A percentile compares a stretch with the other conserved stretches of the same genome.
These are phyloP conservation scores for Unio delphinus DNA, from an alignment of 2,888 invertebrate genomes.

Conservation along the genomic window DNA sequence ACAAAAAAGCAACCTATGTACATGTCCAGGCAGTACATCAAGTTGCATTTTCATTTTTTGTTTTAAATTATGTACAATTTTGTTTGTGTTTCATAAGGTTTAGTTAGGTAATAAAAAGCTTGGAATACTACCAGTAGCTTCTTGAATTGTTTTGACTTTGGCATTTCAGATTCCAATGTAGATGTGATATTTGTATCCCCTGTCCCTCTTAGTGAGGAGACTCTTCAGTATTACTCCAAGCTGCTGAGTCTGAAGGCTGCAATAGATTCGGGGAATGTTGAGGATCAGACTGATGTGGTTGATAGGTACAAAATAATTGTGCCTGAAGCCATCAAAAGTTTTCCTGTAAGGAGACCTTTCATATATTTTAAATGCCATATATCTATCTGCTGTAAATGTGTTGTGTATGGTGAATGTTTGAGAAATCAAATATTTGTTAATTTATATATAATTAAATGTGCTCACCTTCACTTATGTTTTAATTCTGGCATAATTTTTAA, in stretches of 20 bases:
- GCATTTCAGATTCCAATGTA: constrained; percentile 68
- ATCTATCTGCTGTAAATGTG: too few species aligned
- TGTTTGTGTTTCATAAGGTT: background rate
- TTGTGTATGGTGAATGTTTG: too few species aligned
- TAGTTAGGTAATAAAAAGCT: background rate
- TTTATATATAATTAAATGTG: too few species aligned
- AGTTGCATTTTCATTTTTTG: too few species aligned
- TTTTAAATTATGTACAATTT: too few species aligned
- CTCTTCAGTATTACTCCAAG: constrained; percentile 70
- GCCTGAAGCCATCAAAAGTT: constrained; percentile 70
- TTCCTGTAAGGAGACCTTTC: constrained; percentile 63
- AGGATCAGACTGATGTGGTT: constrained; percentile 62
- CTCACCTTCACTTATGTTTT: too few species aligned
- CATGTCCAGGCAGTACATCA: too few species aligned
- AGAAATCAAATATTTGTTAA: too few species aligned
- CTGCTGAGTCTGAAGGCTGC: constrained; percentile 68
- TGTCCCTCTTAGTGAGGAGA: constrained; percentile 70
- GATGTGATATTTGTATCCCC: constrained; percentile 71
- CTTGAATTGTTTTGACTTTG: background rate
- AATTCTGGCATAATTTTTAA: too few species aligned
- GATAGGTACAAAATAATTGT: constrained; percentile 69
- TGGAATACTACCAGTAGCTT: background rate
- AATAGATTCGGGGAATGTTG: constrained; percentile 65
- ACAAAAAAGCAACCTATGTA: too few species aligned
- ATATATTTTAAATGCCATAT: too few species aligned